Evolutionary conservation across 2,888 invertebrate species (phyloP).

Genomic region (Agrochola macilenta): DNA sequence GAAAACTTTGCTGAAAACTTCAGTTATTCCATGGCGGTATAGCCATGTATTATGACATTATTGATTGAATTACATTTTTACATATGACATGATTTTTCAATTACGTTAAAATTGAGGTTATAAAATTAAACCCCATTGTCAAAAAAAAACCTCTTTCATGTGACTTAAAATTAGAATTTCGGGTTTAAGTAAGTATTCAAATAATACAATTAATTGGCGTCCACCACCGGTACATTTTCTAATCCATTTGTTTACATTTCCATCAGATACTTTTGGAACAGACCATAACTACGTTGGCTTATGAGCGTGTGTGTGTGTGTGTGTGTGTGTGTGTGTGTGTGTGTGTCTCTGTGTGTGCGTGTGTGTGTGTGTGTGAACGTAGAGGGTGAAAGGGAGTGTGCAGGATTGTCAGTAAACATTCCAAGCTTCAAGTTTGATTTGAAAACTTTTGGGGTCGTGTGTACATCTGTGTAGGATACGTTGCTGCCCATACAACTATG

Average conservation of each 20-base stretch:
- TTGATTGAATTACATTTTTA: no score
- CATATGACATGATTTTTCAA: no score
- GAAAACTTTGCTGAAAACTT: conserved; percentile 2
- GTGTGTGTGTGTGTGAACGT: not conserved
- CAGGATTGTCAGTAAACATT: conserved; percentile 38
- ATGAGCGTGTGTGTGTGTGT: not conserved
- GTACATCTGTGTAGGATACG: not conserved
- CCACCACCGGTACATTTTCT: not conserved
- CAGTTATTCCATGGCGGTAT: not conserved
- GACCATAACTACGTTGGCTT: no score
- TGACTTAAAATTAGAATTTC: not conserved
- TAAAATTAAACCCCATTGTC: not conserved
- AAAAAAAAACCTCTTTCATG: not conserved
- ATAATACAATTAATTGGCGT: not conserved
- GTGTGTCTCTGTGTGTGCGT: not conserved
- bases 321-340: not conserved
- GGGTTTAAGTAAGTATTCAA: not conserved
- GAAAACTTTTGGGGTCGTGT: conserved; percentile 49
- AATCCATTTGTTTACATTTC: not conserved
- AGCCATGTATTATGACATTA: not conserved
- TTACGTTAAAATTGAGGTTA: not conserved
- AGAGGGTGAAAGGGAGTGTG: not conserved
- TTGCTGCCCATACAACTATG: conserved; percentile 3
- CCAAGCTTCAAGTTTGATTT: conserved; percentile 52
- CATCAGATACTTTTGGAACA: not conserved